Base-by-base conservation (phyloP, 2,797 vertebrate genomes). In the Perodicticus potto region DNA sequence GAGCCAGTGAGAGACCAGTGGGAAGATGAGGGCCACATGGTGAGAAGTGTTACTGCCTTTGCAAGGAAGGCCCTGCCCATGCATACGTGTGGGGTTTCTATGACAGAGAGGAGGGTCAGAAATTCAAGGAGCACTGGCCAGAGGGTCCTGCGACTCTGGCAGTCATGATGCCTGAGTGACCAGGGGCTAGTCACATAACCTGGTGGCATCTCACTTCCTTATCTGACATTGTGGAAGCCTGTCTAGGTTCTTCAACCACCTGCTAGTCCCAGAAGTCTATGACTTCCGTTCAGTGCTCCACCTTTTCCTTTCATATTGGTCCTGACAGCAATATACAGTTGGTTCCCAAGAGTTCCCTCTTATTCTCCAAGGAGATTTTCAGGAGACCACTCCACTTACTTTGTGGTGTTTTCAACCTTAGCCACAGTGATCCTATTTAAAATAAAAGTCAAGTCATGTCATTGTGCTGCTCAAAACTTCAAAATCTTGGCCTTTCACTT, bases 401-500 rank as follows among this genome's bases (percentile, higher is more conserved):
- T 53, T 53, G 49, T 20, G n/a, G 43, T 40, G 37, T 49, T 82
- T 2, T 53, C 55, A 7, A 40, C 34, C 5, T 9, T 12, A 87
- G 65, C 59, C n/a, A 77, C 25, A 74, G 32, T 17, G 16, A 82
- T 76, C 29, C 32, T 74, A 12, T 5, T 67, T 45, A 80, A 94
- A 86, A 55, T 8, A 20, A 43, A 45, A 14, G 32, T 82, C 69
- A 82, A 3, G 32, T 20, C 72, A 70, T n/a, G 29, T 43, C 59
- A 45, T 63, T 85, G n/a, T 13, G 14, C 74, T 25, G 19, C 43
- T 67, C 34, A 78, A 57, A 91, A 73, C 55, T 34, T 70, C 40
- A 81, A 78, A 40, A 37, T 34, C 34, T 92, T 86, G 70, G 61
- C 23, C 29, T 78, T 57, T 73, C 82, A 86, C 34, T 81, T 67